Percentiles rank a stretch among this genome's conserved stretches.
Conservation (phyloP, 2,888 invertebrate species). For the Oegoconia quadripuncta region DNA sequence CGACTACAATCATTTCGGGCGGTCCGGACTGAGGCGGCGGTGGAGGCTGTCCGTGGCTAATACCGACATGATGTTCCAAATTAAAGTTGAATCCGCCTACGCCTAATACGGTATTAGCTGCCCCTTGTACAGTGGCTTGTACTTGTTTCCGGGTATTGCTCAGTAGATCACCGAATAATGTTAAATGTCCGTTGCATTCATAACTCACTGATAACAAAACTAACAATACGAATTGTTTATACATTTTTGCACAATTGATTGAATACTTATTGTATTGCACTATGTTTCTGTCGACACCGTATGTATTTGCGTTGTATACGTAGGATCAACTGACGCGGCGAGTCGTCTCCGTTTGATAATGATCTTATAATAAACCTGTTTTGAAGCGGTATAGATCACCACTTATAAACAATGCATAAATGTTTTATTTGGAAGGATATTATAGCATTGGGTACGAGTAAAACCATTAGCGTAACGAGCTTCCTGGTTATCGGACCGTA, state of each 20-base stretch:
- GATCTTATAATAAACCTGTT: constrained; percentile 36
- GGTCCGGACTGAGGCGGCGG: constrained; percentile 16
- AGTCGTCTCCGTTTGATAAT: constrained; percentile 28
- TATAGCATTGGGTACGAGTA: too few species aligned
- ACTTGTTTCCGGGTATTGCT: constrained; percentile 32
- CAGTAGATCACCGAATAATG: constrained; percentile 31
- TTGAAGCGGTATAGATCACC: constrained; percentile 23
- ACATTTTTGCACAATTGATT: constrained; percentile 26
- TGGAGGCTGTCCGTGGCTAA: constrained; percentile 15
- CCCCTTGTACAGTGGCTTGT: constrained; percentile 35
- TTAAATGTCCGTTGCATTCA: constrained; percentile 25
- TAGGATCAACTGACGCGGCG: constrained; percentile 33
- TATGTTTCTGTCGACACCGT: constrained; percentile 11
- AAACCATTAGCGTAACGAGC: too few species aligned
- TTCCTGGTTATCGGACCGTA: too few species aligned
- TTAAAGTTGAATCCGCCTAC: constrained; percentile 39
- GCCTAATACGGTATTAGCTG: constrained; percentile 42
- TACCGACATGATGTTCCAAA: constrained; percentile 29
- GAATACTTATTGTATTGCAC: too few species aligned
- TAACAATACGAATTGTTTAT: constrained; percentile 15
- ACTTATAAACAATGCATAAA: too few species aligned
- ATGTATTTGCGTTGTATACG: constrained; percentile 24
- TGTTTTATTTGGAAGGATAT: too few species aligned
- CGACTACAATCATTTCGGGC: constrained; percentile 34
- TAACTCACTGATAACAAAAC: constrained; percentile 20